These are phyloP conservation scores for Bombus superbus DNA, from an alignment of 1,140 invertebrate species.

Conservation along the genomic window DNA sequence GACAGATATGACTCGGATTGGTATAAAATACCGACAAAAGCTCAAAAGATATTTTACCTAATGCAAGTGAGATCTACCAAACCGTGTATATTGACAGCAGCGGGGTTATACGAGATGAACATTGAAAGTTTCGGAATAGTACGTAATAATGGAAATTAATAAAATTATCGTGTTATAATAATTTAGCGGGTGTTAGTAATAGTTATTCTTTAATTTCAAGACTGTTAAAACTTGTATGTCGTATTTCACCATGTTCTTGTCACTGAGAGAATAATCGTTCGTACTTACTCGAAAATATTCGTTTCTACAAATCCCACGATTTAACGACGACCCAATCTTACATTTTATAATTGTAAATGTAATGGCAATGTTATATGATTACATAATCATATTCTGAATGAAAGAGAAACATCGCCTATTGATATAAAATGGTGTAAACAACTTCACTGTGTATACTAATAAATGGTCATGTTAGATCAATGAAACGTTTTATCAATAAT, in stretches of 20 bases:
- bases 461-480: too few species aligned
- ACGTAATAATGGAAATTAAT: neutral
- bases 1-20: neutral
- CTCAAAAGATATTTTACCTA: neutral
- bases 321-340: neutral
- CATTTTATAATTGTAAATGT: neutral
- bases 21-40: neutral
- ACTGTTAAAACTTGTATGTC: conserved; percentile 25
- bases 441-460: too few species aligned
- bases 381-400: too few species aligned
- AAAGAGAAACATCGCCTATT: too few species aligned
- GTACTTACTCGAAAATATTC: neutral
- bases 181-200: neutral
- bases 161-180: neutral
- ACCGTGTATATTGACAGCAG: conserved; percentile 15
- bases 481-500: too few species aligned
- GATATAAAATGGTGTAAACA: too few species aligned
- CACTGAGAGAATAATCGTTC: neutral
- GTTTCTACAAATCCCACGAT: neutral
- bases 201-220: neutral
- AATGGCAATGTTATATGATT: neutral
- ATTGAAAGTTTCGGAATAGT: conserved; percentile 20
- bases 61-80: conserved; percentile 5
- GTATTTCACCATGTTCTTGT: conserved; percentile 24
- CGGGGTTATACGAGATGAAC: conserved; percentile 2